Base-by-base conservation (phyloP, 1,140 invertebrate species). In the Aphis gossypii region DNA sequence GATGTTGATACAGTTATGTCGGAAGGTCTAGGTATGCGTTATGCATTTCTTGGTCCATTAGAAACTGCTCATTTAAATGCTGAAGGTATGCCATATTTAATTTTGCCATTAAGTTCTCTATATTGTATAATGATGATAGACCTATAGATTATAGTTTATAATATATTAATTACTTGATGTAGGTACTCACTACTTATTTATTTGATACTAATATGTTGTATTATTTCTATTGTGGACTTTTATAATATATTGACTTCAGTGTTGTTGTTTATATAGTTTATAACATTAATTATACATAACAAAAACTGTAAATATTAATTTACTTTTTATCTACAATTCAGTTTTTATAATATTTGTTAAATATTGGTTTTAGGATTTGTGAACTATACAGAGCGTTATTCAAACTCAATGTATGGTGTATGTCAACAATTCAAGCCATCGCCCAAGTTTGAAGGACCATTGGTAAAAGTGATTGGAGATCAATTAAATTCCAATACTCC, bases 41-140 rank as follows among this genome's bases (percentile, higher is more conserved):
- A 99, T 95, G 98, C 98, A 9, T 99, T 99, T 95, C 96, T 99
- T 38, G 99, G 99, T 44, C 97, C 98, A 3, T 96, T 99, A 90
- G 98, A 99, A 96, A 99, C 98, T 0, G 98, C 98, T 41, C 98
- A 99, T 96, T 96, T 99, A 44, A 99, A 99, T 96, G 98, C 98
- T 48, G 97, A 98, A 96, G 98, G 98, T 96, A 96, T 96, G 95
- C 92, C 41, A 41, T 89, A 5, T 94, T 92, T 92, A 7, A 84
- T 48, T 82, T 2, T 30, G 6, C 46, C 11, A 14, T 30, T 46
- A 9, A 46, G 3, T n/a, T 14, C 46, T 68, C 30, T 68, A 68
- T 68, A 60, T 60, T 60, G 56, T 30, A 60, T 14, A n/a, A n/a
- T n/a, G 2, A 60, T n/a, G 30, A n/a, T n/a, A 76, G 5, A 76